Conservation (phyloP, 2,888 invertebrate genomes). For the Adineta ricciae region DNA sequence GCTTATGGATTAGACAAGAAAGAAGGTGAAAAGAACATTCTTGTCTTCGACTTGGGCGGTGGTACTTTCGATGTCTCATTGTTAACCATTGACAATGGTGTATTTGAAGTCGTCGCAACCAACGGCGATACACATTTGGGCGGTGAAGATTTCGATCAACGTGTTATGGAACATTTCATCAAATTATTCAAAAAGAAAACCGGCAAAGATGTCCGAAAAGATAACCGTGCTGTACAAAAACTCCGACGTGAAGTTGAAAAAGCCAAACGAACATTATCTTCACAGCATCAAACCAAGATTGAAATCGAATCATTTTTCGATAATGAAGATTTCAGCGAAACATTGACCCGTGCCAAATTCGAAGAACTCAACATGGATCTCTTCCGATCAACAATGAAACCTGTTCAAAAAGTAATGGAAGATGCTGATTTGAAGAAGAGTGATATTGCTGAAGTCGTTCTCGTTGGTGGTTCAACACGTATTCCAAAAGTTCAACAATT, state of each 20-base stretch:
- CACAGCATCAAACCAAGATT: slow-evolving; percentile 35
- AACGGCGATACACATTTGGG: slow-evolving; percentile 35
- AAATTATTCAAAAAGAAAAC: slow-evolving; percentile 42
- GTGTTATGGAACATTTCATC: slow-evolving; percentile 34
- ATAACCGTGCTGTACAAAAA: slow-evolving; percentile 48
- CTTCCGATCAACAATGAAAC: slow-evolving; percentile 77
- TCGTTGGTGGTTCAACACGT: slow-evolving; percentile 96
- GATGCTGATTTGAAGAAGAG: slow-evolving; percentile 97
- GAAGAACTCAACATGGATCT: slow-evolving; percentile 85
- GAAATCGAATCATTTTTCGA: slow-evolving; percentile 37
- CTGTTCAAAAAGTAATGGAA: slow-evolving; percentile 86
- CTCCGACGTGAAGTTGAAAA: slow-evolving; percentile 50
- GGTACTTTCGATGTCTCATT: slow-evolving; percentile 98
- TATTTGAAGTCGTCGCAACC: slow-evolving; percentile 69
- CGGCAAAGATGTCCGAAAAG: slow-evolving; percentile 48
- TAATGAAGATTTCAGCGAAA: slow-evolving; percentile 68
- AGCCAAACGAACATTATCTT: slow-evolving; percentile 43
- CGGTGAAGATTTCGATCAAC: slow-evolving; percentile 34
- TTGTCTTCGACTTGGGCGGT: slow-evolving; percentile 96
- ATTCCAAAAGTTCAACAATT: slow-evolving; percentile 81
- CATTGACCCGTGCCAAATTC: slow-evolving; percentile 91
- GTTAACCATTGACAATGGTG: slow-evolving; percentile 93
- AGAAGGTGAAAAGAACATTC: slow-evolving; percentile 90
- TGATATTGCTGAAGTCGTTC: slow-evolving; percentile 93
- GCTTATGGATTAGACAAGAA: slow-evolving; percentile 92